These are phyloP conservation scores for Drosophila paranaensis DNA, from an alignment of 2,888 invertebrate genomes.

Conservation along the genomic window DNA sequence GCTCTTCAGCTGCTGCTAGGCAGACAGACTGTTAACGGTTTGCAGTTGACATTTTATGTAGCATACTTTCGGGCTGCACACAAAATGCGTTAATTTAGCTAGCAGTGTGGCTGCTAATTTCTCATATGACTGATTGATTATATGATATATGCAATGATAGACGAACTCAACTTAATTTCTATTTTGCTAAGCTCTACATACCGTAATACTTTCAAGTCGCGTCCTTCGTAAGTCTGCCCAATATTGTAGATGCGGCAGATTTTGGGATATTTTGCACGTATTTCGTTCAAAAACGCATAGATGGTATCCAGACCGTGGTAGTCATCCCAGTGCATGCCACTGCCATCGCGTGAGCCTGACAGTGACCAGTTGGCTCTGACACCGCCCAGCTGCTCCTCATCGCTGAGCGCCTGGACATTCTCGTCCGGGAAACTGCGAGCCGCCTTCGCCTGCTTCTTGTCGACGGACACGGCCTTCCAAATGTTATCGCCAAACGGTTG, in stretches of 20 bases:
- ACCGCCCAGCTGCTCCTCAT: constrained; percentile 88
- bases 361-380: constrained; percentile 82
- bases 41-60: not conserved
- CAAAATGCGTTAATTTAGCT: not conserved
- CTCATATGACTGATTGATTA: too few relatives aligned
- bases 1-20: not conserved
- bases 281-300: constrained; percentile 89
- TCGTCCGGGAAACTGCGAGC: constrained; percentile 88
- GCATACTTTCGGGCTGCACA: not conserved
- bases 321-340: constrained; percentile 89
- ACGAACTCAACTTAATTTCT: too few relatives aligned
- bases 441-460: constrained; percentile 87
- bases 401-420: constrained; percentile 91
- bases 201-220: constrained; percentile 89
- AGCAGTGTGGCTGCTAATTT: not conserved
- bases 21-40: not conserved
- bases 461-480: constrained; percentile 89
- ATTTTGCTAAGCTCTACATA: constrained; percentile 45
- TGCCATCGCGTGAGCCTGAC: constrained; percentile 83
- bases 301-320: constrained; percentile 90
- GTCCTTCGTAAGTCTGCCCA: constrained; percentile 90
- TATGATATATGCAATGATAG: too few relatives aligned
- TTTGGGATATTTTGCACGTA: constrained; percentile 89
- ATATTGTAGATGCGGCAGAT: constrained; percentile 90
- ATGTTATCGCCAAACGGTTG: constrained; percentile 81